Percentiles rank a stretch among this genome's conserved stretches.
Conservation (phyloP, 2,113 vertebrate genomes). For the Barbus barbus region DNA sequence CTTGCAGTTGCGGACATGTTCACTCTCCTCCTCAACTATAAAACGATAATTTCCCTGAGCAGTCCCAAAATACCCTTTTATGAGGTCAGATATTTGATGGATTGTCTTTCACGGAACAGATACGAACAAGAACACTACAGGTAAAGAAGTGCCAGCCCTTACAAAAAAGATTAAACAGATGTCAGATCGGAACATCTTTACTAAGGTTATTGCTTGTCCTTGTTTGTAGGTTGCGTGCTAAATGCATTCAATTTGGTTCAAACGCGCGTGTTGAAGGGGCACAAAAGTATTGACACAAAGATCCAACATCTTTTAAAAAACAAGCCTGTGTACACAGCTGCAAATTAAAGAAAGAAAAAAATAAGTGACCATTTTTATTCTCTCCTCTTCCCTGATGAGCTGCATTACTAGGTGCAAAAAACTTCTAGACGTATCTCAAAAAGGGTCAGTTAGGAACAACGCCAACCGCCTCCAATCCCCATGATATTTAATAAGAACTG, state of each 20-base stretch:
- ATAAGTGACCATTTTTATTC: neutral
- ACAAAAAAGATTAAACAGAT: constrained; percentile 32
- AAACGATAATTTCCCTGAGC: constrained; percentile 45
- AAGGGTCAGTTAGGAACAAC: constrained; percentile 12
- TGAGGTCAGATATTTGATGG: constrained; percentile 48
- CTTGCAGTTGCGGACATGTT: constrained; percentile 11
- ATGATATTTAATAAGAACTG: neutral
- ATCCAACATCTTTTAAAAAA: neutral
- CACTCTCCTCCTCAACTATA: constrained; percentile 17
- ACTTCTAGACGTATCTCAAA: neutral
- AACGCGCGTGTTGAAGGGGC: neutral
- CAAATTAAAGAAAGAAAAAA: neutral
- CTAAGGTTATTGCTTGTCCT: constrained; percentile 44
- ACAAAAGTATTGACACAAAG: neutral
- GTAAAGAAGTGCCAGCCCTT: constrained; percentile 48
- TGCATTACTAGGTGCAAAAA: constrained; percentile 1
- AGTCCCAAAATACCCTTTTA: constrained; percentile 50
- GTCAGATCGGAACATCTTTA: constrained; percentile 15
- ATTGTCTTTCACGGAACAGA: constrained; percentile 51
- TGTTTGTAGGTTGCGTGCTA: constrained; percentile 10
- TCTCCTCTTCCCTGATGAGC: constrained; percentile 37
- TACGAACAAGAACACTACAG: constrained; percentile 33
- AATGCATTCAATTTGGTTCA: constrained; percentile 29
- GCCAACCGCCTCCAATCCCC: neutral
- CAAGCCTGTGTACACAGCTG: constrained; percentile 15